Percentiles rank a stretch among this genome's conserved stretches.
phyloP scores from a whole-genome alignment of 2,888 invertebrate species.

The Yponomeuta cagnagella region DNA sequence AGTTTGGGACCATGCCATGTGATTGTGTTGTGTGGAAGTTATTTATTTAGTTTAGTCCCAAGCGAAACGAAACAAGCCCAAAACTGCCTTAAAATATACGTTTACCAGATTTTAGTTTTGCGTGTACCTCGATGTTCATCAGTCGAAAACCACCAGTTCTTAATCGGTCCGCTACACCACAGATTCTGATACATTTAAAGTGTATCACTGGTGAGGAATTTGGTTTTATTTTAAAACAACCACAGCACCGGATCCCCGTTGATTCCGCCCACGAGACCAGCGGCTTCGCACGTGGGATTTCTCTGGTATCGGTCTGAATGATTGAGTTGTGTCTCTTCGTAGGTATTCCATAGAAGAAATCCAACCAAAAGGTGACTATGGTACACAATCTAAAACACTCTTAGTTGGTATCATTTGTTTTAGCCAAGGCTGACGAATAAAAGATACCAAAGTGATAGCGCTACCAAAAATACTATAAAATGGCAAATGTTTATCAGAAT shows the following conservation, averaged over 20 bases:
- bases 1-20: too few species aligned
- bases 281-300: not conserved
- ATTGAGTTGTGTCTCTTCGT: not conserved
- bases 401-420: too few species aligned
- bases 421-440: too few species aligned
- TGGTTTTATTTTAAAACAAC: not conserved
- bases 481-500: too few species aligned
- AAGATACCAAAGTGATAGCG: too few species aligned
- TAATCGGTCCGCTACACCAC: not conserved
- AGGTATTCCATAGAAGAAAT: not conserved
- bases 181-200: not conserved
- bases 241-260: not conserved
- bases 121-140: not conserved
- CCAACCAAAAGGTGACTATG: not conserved
- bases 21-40: too few species aligned
- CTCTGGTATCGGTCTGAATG: not conserved
- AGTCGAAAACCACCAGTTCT: not conserved
- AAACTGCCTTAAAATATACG: too few species aligned
- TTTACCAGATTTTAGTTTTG: not conserved
- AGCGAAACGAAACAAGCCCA: too few species aligned
- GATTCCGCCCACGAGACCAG: not conserved
- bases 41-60: too few species aligned
- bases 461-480: too few species aligned
- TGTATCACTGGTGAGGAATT: not conserved
- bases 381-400: too few species aligned